A percentile compares a stretch with the other conserved stretches of the same genome.
These are phyloP conservation scores for Toxotes jaculatrix DNA, from an alignment of 2,113 vertebrate genomes.

Conservation along the genomic window DNA sequence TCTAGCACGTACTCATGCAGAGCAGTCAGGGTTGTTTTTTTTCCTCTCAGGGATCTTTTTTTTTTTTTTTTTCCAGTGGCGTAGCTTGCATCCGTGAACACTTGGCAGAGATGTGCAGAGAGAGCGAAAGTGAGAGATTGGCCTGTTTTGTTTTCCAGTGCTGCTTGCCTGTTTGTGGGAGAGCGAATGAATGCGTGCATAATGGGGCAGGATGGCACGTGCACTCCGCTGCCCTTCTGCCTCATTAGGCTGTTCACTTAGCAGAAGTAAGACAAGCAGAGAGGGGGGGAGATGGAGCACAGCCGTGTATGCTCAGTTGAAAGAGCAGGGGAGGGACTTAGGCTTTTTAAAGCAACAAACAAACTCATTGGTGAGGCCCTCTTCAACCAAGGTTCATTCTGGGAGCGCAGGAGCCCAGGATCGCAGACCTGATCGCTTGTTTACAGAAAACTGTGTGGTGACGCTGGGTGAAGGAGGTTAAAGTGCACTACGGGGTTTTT, in stretches of 20 bases:
- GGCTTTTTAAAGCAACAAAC: slow-evolving; percentile 63
- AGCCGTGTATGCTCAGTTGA: slow-evolving; percentile 31
- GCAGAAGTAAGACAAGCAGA: slow-evolving; percentile 70
- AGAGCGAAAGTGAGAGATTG: slow-evolving; percentile 4
- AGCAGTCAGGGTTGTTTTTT: not conserved
- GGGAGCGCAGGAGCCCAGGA: slow-evolving; percentile 21
- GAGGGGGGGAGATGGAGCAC: slow-evolving; percentile 5
- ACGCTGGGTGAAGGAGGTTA: slow-evolving; percentile 46
- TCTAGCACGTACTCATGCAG: slow-evolving; percentile 62
- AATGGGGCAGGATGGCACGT: slow-evolving; percentile 70
- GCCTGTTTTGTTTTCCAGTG: slow-evolving; percentile 61
- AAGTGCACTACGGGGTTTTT: slow-evolving; percentile 6
- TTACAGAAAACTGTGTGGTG: slow-evolving; percentile 40
- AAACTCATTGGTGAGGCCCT: slow-evolving; percentile 37
- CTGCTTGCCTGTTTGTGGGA: slow-evolving; percentile 49
- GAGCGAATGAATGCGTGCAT: slow-evolving; percentile 59
- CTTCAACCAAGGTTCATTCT: slow-evolving; percentile 57
- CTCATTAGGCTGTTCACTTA: slow-evolving; percentile 76
- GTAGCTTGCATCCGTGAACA: slow-evolving; percentile 34
- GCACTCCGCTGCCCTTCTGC: slow-evolving; percentile 71
- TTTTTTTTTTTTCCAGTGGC: slow-evolving; percentile 33
- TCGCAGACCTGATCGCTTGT: slow-evolving; percentile 49
- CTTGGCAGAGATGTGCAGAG: slow-evolving; percentile 51
- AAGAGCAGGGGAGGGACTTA: slow-evolving; percentile 24
- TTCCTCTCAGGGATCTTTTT: slow-evolving; percentile 14